These are phyloP conservation scores for Rhynchotus rufescens DNA, from an alignment of 2,797 vertebrate species.

Conservation along the genomic window DNA sequence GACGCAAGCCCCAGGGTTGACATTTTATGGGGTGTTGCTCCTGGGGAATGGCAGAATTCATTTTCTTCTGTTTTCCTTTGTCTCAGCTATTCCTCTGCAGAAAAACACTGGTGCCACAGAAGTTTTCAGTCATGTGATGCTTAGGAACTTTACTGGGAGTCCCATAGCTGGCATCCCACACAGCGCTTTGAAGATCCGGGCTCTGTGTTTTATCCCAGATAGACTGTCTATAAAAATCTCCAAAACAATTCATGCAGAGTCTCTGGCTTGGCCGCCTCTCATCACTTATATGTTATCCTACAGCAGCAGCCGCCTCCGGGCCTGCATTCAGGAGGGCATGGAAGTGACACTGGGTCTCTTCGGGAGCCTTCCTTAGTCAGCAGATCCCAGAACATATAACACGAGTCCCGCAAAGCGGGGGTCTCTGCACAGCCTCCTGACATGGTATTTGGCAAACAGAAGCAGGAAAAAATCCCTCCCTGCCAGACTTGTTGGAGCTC, in stretches of 20 bases:
- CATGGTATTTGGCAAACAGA: neutral
- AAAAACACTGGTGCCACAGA: neutral
- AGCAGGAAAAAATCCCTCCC: neutral
- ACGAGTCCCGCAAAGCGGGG: neutral
- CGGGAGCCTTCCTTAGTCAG: neutral
- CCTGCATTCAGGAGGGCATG: neutral
- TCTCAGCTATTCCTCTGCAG: neutral
- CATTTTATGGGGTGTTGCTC: neutral
- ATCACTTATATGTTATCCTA: neutral
- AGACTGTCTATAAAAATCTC: neutral
- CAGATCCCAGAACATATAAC: neutral
- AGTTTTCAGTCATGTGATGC: neutral
- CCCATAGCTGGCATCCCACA: neutral
- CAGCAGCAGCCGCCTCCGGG: neutral
- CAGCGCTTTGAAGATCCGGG: neutral
- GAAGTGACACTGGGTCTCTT: neutral
- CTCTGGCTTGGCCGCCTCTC: neutral
- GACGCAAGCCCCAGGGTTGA: neutral
- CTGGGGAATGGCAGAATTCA: neutral
- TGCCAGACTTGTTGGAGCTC: neutral
- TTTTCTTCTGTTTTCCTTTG: neutral
- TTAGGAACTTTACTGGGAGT: neutral
- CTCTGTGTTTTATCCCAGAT: conserved; percentile 21
- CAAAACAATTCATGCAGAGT: neutral
- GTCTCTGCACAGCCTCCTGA: neutral